Conservation (phyloP, 2,797 vertebrate genomes). For the Danio jaintianensis region DNA sequence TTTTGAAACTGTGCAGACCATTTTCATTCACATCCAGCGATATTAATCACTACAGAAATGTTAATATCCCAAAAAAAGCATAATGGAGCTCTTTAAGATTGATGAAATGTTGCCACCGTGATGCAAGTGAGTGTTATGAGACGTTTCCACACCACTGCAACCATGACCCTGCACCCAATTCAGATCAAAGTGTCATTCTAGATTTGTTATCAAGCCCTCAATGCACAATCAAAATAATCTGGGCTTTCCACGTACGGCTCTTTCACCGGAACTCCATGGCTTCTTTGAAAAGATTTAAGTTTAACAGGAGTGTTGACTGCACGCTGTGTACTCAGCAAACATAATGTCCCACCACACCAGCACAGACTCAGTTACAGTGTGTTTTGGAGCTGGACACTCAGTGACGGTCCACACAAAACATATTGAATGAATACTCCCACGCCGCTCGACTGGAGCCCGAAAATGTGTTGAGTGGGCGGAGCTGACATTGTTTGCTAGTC, state of each 20-base stretch:
- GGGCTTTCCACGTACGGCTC: slow-evolving; percentile 51
- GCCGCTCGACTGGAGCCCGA: background rate
- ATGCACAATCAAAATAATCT: slow-evolving; percentile 30
- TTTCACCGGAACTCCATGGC: slow-evolving; percentile 63
- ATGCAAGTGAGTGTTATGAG: background rate
- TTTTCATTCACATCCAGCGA: too few relatives aligned
- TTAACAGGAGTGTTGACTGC: slow-evolving; percentile 69
- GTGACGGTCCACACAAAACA: slow-evolving; percentile 29
- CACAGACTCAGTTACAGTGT: slow-evolving; percentile 53
- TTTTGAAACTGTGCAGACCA: too few relatives aligned
- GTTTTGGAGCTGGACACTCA: slow-evolving; percentile 27
- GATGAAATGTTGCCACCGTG: too few relatives aligned
- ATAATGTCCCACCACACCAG: slow-evolving; percentile 49
- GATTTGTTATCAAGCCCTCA: slow-evolving; percentile 27
- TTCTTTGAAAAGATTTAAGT: slow-evolving; percentile 72
- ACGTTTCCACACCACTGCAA: background rate
- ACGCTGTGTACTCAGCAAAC: slow-evolving; percentile 75
- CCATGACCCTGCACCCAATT: background rate
- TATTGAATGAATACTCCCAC: slow-evolving; percentile 37
- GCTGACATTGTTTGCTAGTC: slow-evolving; percentile 15
- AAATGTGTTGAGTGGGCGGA: slow-evolving; percentile 21
- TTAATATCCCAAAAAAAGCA: too few relatives aligned
- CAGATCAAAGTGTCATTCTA: slow-evolving; percentile 15
- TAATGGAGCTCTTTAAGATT: too few relatives aligned
- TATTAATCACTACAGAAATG: too few relatives aligned